A percentile compares a stretch with the other conserved stretches of the same genome.
Conservation (phyloP, 2,888 invertebrate genomes). For the Bembecia ichneumoniformis region DNA sequence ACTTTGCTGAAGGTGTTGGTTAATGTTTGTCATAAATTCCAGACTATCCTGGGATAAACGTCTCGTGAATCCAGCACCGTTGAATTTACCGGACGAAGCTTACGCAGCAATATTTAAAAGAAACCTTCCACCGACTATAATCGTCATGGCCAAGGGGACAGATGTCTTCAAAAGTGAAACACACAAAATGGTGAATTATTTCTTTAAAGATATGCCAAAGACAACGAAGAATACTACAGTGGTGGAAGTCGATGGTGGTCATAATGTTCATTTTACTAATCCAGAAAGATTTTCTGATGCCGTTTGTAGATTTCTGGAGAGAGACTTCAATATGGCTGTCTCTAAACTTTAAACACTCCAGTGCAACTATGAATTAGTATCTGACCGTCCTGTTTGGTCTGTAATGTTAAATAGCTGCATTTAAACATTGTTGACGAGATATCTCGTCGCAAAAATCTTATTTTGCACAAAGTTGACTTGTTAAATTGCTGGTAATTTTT, state of each 20-base stretch:
- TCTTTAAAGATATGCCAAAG: slow-evolving; percentile 20
- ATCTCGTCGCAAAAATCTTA: too few relatives aligned
- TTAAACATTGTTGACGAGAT: too few relatives aligned
- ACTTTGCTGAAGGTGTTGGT: too few relatives aligned
- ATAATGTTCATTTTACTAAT: slow-evolving; percentile 74
- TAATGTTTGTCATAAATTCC: slow-evolving; percentile 10
- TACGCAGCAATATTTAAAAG: slow-evolving; percentile 33
- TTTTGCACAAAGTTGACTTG: too few relatives aligned
- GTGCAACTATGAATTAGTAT: too few relatives aligned
- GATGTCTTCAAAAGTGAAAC: background rate
- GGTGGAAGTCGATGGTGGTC: slow-evolving; percentile 61
- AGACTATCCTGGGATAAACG: slow-evolving; percentile 52
- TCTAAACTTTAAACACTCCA: slow-evolving; percentile 19
- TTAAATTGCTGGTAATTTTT: too few relatives aligned
- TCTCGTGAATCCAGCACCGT: slow-evolving; percentile 26
- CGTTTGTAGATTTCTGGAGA: slow-evolving; percentile 42
- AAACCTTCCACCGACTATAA: slow-evolving; percentile 33
- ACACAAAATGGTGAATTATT: slow-evolving; percentile 6
- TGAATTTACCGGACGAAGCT: slow-evolving; percentile 32
- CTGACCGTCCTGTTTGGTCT: too few relatives aligned
- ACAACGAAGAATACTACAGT: slow-evolving; percentile 12
- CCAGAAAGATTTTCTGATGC: slow-evolving; percentile 61
- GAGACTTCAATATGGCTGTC: slow-evolving; percentile 10
- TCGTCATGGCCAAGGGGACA: slow-evolving; percentile 26
- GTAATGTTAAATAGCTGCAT: too few relatives aligned